A percentile compares a stretch with the other conserved stretches of the same genome.
These are phyloP conservation scores for Ictalurus punctatus DNA, from an alignment of 2,113 vertebrate genomes.

Conservation along the genomic window DNA sequence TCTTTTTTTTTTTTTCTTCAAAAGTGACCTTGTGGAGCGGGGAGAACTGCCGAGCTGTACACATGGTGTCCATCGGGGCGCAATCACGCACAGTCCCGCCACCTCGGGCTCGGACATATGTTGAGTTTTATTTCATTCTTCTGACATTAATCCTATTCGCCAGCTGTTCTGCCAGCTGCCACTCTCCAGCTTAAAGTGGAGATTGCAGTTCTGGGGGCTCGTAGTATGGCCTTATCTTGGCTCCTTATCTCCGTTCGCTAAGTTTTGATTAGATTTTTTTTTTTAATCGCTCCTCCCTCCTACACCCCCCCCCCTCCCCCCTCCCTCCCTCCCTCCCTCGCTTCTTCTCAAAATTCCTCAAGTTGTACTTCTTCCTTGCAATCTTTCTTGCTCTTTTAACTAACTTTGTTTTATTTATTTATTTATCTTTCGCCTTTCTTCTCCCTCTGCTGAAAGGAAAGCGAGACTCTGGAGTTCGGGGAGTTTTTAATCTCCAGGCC, in stretches of 20 bases:
- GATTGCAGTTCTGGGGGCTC: slow-evolving; percentile 97
- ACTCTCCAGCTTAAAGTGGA: slow-evolving; percentile 92
- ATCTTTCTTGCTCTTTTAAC: slow-evolving; percentile 51
- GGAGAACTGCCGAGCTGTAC: slow-evolving; percentile 91
- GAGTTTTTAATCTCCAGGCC: slow-evolving; percentile 58
- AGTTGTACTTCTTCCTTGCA: slow-evolving; percentile 52
- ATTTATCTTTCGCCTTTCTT: slow-evolving; percentile 39
- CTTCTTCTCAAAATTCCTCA: slow-evolving; percentile 62
- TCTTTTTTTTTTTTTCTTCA: slow-evolving; percentile 75
- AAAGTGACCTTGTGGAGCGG: slow-evolving; percentile 96
- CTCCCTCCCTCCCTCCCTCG: slow-evolving; percentile 34
- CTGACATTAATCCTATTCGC: slow-evolving; percentile 99
- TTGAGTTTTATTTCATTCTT: slow-evolving; percentile 99
- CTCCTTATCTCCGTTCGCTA: slow-evolving; percentile 79
- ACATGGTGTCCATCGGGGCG: slow-evolving; percentile 98
- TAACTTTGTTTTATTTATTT: slow-evolving; percentile 49
- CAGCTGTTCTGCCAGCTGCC: slow-evolving; percentile 99
- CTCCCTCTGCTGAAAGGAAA: slow-evolving; percentile 42
- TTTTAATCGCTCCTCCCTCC: slow-evolving; percentile 54
- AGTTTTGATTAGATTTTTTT: slow-evolving; percentile 80
- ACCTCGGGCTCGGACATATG: slow-evolving; percentile 99
- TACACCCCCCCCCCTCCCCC: slow-evolving; percentile 25
- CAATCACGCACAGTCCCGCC: slow-evolving; percentile 96
- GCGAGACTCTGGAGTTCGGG: slow-evolving; percentile 25
- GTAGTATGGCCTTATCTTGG: slow-evolving; percentile 90